These are phyloP conservation scores for Drosophila novamexicana DNA, from an alignment of 1,140 invertebrate genomes.

Conservation along the genomic window DNA sequence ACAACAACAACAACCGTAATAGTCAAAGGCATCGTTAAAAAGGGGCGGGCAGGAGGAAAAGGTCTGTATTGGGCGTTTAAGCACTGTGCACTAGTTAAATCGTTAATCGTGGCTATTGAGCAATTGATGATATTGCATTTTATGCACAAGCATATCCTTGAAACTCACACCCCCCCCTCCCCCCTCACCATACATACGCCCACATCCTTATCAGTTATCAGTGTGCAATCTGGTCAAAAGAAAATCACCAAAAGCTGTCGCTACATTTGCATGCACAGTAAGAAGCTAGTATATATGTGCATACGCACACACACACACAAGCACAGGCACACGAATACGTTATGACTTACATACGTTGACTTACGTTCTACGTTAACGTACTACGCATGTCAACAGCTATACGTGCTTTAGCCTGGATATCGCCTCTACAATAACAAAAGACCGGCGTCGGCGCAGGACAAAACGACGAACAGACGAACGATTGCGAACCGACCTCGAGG, in stretches of 20 bases:
- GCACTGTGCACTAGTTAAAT: slow-evolving; percentile 3
- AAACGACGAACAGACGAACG: slow-evolving; percentile 3
- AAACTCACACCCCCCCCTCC: background rate
- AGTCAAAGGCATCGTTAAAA: slow-evolving; percentile 25
- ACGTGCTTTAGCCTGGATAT: slow-evolving; percentile 14
- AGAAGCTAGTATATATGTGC: slow-evolving; percentile 8
- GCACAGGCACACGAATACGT: background rate
- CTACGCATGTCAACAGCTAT: slow-evolving; percentile 38
- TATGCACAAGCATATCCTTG: slow-evolving; percentile 14
- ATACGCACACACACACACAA: background rate
- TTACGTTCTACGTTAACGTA: slow-evolving; percentile 37
- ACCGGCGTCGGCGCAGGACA: slow-evolving; percentile 44
- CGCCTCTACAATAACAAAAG: slow-evolving; percentile 33
- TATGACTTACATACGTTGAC: slow-evolving; percentile 7
- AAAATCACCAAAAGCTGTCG: slow-evolving; percentile 7
- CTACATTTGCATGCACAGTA: slow-evolving; percentile 5
- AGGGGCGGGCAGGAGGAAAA: background rate
- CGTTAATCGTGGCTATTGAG: slow-evolving; percentile 18
- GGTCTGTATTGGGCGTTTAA: background rate
- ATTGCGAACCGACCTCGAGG: background rate
- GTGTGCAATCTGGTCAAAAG: slow-evolving; percentile 22
- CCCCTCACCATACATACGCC: background rate
- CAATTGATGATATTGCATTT: slow-evolving; percentile 29
- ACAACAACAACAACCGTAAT: background rate
- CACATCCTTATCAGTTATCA: slow-evolving; percentile 25